Base-by-base conservation (phyloP, 2,797 vertebrate genomes). In the Loriculus beryllinus region DNA sequence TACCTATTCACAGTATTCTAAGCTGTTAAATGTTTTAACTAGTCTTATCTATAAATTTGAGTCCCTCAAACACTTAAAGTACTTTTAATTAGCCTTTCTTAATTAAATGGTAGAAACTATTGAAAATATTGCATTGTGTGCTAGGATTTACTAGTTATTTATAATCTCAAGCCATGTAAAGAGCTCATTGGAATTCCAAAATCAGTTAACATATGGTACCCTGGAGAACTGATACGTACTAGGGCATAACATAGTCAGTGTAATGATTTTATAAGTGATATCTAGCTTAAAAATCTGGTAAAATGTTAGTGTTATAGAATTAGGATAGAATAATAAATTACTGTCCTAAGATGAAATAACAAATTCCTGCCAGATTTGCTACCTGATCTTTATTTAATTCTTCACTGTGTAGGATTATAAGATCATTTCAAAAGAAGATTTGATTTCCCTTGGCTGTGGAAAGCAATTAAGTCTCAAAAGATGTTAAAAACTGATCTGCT, bases 401-500 rank as follows among this genome's bases (percentile, higher is more conserved):
- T 88, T 88, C 51, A 49, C 35, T 67, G 45, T 60, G 47, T 51
- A 76, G 54, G 56, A 94, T 86, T 95, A 92, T 72, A 91, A 72
- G 5, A 4, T 83, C 45, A 84, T 92, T 94, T 93, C 12, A 51
- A 69, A 86, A 86, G 9, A 2, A 80, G 5, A 29, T 86, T 75
- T 95, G 22, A 86, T 93, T 93, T 93, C 70, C 70, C 86, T 56
- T 79, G 85, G n/a, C 59, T 81, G 15, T 76, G 29, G 49, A 82
- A 88, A 91, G 82, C 74, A 92, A 79, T 88, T 94, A 93, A 88
- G 56, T 70, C 43, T 91, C 40, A 84, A 81, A 93, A 95, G 70
- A 65, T 82, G 52, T 57, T 92, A 72, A 95, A 90, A 83, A 59
- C 15, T n/a, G 29, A 72, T 86, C 35, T 77, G 75, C 89, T 93